Conservation (phyloP, 2,113 vertebrate species). For the Scomber scombrus region DNA sequence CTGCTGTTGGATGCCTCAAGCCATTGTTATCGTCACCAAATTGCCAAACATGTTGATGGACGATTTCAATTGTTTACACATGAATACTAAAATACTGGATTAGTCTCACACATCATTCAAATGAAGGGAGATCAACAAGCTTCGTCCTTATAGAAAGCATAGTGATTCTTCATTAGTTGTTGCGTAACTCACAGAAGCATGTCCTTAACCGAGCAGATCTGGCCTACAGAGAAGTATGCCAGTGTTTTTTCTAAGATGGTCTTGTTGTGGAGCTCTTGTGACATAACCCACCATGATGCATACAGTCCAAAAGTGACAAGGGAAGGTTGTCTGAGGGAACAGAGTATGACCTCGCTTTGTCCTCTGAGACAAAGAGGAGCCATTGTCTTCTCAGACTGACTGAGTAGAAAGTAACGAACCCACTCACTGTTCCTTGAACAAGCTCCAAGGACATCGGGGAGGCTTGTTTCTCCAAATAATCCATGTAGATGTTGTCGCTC, state of each 20-base stretch:
- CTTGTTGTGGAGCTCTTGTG: conserved; percentile 45
- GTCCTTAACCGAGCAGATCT: conserved; percentile 7
- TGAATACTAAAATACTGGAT: too few relatives aligned
- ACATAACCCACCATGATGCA: conserved; percentile 65
- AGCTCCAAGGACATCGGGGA: conserved; percentile 60
- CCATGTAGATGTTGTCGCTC: conserved; percentile 30
- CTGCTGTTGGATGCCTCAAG: conserved; percentile 2
- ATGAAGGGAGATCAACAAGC: not conserved
- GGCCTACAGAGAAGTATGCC: conserved; percentile 1
- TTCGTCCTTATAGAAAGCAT: not conserved
- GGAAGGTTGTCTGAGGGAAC: conserved; percentile 60
- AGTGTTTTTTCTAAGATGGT: conserved; percentile 16
- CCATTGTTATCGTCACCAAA: not conserved
- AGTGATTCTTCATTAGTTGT: not conserved
- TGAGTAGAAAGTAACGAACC: conserved; percentile 71
- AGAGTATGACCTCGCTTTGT: conserved; percentile 57
- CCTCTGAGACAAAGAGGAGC: conserved; percentile 46
- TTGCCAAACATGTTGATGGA: not conserved
- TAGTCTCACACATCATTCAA: not conserved
- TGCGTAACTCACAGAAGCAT: conserved; percentile 11
- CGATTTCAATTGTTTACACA: not conserved
- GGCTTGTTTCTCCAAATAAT: conserved; percentile 53
- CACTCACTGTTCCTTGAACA: conserved; percentile 71
- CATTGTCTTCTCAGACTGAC: conserved; percentile 64
- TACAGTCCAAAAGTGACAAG: conserved; percentile 56